Evolutionary conservation across 2,888 invertebrate genomes (phyloP).

Genomic region (Chalcis sispes): DNA sequence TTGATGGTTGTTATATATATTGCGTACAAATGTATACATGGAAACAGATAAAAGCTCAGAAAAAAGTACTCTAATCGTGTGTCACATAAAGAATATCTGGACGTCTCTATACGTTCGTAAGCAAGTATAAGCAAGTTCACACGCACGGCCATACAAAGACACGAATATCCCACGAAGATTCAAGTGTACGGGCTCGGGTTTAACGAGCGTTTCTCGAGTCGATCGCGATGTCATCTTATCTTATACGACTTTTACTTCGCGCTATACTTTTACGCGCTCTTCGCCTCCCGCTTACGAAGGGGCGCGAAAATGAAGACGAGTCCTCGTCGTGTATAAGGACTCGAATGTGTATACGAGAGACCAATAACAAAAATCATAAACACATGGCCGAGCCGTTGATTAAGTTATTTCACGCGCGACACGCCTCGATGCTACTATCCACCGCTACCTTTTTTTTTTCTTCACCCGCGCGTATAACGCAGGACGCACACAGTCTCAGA

Average conservation of each 20-base stretch:
- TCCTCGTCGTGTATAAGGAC: slow-evolving; percentile 26
- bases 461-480: slow-evolving; percentile 44
- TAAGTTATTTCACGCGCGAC: slow-evolving; percentile 65
- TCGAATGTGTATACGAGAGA: slow-evolving; percentile 68
- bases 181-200: background rate
- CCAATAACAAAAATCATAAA: slow-evolving; percentile 77
- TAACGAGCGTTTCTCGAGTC: slow-evolving; percentile 1
- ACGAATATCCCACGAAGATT: background rate
- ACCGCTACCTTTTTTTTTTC: background rate
- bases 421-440: background rate
- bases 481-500: too few relatives aligned
- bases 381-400: slow-evolving; percentile 73
- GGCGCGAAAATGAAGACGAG: slow-evolving; percentile 51
- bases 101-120: too few relatives aligned
- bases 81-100: too few relatives aligned
- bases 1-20: too few relatives aligned
- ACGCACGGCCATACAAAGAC: too few relatives aligned
- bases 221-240: background rate
- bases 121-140: too few relatives aligned
- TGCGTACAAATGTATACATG: too few relatives aligned
- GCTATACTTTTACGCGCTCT: slow-evolving; percentile 4
- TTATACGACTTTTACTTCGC: slow-evolving; percentile 35
- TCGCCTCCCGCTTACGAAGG: background rate
- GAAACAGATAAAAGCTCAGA: too few relatives aligned
- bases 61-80: too few relatives aligned